Base-by-base conservation (phyloP, 2,888 invertebrate species). In the Phortica okadai region DNA sequence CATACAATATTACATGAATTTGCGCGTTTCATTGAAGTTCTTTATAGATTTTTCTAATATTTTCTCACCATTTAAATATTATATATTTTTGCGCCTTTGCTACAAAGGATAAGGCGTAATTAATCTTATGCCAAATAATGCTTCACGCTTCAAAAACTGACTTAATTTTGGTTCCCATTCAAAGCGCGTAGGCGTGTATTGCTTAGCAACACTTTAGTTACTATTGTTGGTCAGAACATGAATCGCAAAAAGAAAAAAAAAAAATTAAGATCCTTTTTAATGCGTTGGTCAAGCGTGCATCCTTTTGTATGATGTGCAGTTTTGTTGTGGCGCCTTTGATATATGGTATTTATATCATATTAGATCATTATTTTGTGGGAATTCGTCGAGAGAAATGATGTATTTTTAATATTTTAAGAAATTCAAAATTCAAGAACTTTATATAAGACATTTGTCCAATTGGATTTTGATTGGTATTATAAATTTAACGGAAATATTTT, bases 81-180 rank as follows among this genome's bases (percentile, higher is more conserved):
- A 50, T 50, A 66, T 41, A 45, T 33, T 64, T 33, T 50, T 50
- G 25, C 45, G 41, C 33, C 62, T 33, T 50, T 50, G 25, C 45
- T 45, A n/a, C 44, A 67, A 69, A 33, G 21, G 67, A 16, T 75
- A n/a, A 56, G 33, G 33, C 14, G 54, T 74, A 78, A 85, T 85
- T 81, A 83, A 79, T 82, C 64, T 79, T 77, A 74, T 16, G 42
- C 25, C 50, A 50, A 50, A 62, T 21, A 62, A 72, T 72, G 25
- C 33, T 77, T 73, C 70, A 80, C 77, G 84, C 83, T 83, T 80
- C 81, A 80, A 79, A 80, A 76, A 77, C 77, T 82, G 79, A 76
- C 77, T 78, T 80, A 78, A 81, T 80, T 82, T 42, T 33, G 33
- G 33, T n/a, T 59, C 1, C 7, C 6, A 2, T 50, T 50, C 50